Base-by-base conservation (phyloP, 2,888 invertebrate species). In the Myopa testacea region DNA sequence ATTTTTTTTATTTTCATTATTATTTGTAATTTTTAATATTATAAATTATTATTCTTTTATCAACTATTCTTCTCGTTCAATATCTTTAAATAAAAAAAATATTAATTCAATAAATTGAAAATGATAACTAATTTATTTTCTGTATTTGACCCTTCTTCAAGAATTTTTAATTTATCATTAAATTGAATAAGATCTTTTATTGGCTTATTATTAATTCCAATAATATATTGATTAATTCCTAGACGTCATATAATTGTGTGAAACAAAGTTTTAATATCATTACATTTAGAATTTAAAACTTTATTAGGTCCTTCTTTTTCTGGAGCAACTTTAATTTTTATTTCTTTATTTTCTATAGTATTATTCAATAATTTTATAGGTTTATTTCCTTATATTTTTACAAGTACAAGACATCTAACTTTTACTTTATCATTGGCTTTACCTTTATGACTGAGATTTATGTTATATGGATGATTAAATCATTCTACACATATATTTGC, bases 401-500 rank as follows among this genome's bases (percentile, higher is more conserved):
- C 75, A 12, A 75, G 78, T n/a, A 78, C 78, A 8, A 78, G 76
- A 81, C 92, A 90, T 90, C 91, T 65, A 90, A 88, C 88, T 12
- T 82, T 93, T 84, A 92, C 92, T 0, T 80, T 94, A 86, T 84
- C 91, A 0, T 83, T 94, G 85, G 91, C 93, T 0, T 75, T 94
- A 80, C 92, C 92, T 0, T 82, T 94, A 87, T 94, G 94, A 92
- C 81, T 93, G 86, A 90, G 90, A 81, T 92, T 93, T 88, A 93
- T 94, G 91, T 92, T 26, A 26, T 26, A 26, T 26, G 26, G 26
- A 26, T 26, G 26, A 26, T 26, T 26, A 26, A 26, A 26, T 85
- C 91, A 92, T 82, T 91, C 91, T 0, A 91, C 91, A 85, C 90
- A 92, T 84, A 93, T 93, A 91, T 92, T 93, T 87, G 90, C 91